A percentile compares a stretch with the other conserved stretches of the same genome.
phyloP scores from a whole-genome alignment of 2,888 invertebrate genomes.

The Cantharis lateralis region DNA sequence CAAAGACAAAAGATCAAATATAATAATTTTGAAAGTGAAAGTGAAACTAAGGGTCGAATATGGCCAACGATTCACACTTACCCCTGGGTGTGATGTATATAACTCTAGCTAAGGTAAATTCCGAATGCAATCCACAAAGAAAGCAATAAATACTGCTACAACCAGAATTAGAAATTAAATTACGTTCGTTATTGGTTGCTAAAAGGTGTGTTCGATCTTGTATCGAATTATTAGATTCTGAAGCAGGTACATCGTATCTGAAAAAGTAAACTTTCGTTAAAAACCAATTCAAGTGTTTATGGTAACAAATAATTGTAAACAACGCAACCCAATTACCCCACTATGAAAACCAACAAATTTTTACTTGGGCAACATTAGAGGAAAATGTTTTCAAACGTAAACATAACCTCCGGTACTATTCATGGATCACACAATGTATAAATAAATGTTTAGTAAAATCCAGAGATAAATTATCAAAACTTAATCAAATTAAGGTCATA shows the following conservation, averaged over 20 bases:
- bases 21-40: too few relatives aligned
- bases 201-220: constrained; percentile 77
- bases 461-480: background rate
- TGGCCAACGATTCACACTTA: constrained; percentile 30
- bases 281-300: background rate
- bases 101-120: constrained; percentile 81
- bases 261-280: background rate
- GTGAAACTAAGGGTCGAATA: too few relatives aligned
- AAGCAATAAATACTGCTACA: constrained; percentile 88
- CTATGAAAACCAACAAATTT: background rate
- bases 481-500: constrained; percentile 4
- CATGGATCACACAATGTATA: background rate
- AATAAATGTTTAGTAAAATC: background rate
- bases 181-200: constrained; percentile 75
- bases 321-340: background rate
- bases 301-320: background rate
- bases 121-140: constrained; percentile 86
- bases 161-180: constrained; percentile 67
- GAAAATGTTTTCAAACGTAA: background rate
- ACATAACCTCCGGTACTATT: background rate
- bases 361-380: background rate
- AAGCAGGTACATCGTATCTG: constrained; percentile 72
- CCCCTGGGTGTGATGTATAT: constrained; percentile 68
- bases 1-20: too few relatives aligned
- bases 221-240: constrained; percentile 54